Base-by-base conservation (phyloP, 2,888 invertebrate genomes). In the Panopea generosa region DNA sequence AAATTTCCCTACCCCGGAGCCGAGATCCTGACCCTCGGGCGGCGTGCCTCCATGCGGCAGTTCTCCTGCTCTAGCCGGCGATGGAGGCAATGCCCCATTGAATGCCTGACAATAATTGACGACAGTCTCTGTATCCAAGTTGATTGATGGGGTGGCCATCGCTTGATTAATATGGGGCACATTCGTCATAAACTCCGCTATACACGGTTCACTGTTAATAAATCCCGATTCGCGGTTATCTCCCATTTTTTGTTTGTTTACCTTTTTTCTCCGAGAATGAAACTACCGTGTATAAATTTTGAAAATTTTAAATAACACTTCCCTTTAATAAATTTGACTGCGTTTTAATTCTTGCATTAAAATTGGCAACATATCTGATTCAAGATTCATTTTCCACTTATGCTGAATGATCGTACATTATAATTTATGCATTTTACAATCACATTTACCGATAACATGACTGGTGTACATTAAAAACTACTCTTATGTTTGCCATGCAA, bases 181-280 rank as follows among this genome's bases (percentile, higher is more conserved):
- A 50, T 86, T 86, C 60, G 87, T 89, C 95, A 98, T 97, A 93
- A 98, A 98, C 93, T 98, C 98, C 55, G 97, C 97, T 96, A 98
- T 97, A 84, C 97, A 97, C 43, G 97, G 97, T 93, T 97, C 97
- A 90, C 97, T 97, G 94, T 97, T 97, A 93, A 98, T 97, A 94
- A 97, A 98, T 87, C 97, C 97, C 66, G 96, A 96, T 92, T 98
- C 98, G 84, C 91, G 88, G 33, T 89, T 88, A 57, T 88, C 89
- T 84, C 90, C 91, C 90, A 91, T 91, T 38, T n/a, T 77, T 77
- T 67, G n/a, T 60, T 49, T 49, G 70, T 61, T 62, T 62, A 56
- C 65, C 43, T 65, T 65, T 65, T 55, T 4, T n/a, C n/a, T n/a
- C n/a, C n/a, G n/a, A n/a, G n/a, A n/a, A n/a, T n/a, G n/a, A n/a